Evolutionary conservation across 2,888 invertebrate genomes (phyloP).

Genomic region (Periphyllus acericola): DNA sequence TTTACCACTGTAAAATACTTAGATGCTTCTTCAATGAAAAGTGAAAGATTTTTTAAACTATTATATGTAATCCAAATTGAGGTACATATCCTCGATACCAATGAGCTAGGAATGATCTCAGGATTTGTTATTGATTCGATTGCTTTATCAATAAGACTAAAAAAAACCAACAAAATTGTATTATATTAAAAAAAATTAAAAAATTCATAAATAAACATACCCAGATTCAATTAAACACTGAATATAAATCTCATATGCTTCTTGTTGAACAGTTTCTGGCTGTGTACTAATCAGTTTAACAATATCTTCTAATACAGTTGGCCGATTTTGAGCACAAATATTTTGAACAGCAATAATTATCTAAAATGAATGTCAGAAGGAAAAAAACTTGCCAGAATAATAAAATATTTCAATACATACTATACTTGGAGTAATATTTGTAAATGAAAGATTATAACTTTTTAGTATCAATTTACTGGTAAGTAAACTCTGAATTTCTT

Average conservation of each 20-base stretch:
- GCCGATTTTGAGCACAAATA: slow-evolving; percentile 52
- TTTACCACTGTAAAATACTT: slow-evolving; percentile 43
- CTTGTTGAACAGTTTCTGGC: slow-evolving; percentile 32
- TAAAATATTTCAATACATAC: slow-evolving; percentile 49
- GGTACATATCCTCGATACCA: slow-evolving; percentile 67
- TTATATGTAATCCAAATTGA: slow-evolving; percentile 66
- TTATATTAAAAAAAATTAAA: slow-evolving; percentile 1
- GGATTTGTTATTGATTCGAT: slow-evolving; percentile 53
- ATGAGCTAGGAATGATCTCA: slow-evolving; percentile 48
- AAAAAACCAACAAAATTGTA: background rate
- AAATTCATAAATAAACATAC: slow-evolving; percentile 55
- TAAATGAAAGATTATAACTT: slow-evolving; percentile 68
- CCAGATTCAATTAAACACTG: slow-evolving; percentile 63
- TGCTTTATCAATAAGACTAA: slow-evolving; percentile 64
- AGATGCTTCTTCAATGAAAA: slow-evolving; percentile 38
- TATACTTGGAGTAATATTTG: slow-evolving; percentile 60
- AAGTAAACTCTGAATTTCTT: slow-evolving; percentile 66
- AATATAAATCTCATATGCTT: slow-evolving; percentile 63
- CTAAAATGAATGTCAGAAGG: background rate
- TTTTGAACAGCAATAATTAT: slow-evolving; percentile 58
- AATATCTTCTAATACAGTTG: slow-evolving; percentile 35
- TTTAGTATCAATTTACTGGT: slow-evolving; percentile 68
- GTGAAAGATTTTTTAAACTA: slow-evolving; percentile 63
- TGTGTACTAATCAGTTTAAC: slow-evolving; percentile 52
- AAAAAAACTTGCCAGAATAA: background rate